Evolutionary conservation across 2,113 vertebrate species (phyloP).

Genomic region (Microcebus murinus): DNA sequence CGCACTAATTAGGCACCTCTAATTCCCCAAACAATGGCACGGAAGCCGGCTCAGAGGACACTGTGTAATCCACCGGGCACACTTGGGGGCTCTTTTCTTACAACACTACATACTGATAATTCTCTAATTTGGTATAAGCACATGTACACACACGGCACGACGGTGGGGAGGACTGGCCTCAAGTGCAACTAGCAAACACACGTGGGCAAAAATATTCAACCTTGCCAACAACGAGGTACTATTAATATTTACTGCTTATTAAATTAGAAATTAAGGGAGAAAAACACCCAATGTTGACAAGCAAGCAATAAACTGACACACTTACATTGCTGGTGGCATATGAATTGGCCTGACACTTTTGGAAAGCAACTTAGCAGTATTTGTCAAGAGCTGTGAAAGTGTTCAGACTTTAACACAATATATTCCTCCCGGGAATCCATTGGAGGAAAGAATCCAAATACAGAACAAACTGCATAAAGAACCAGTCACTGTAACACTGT

Average conservation of each 20-base stretch:
- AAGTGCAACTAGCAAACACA: not conserved
- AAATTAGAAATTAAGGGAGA: not conserved
- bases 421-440: not conserved
- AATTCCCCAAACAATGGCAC: constrained; percentile 11
- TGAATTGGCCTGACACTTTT: fast-evolving
- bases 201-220: not conserved
- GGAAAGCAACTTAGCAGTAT: not conserved
- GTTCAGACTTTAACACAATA: not conserved
- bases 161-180: not conserved
- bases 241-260: not conserved
- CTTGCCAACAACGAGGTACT: not conserved
- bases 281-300: not conserved
- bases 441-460: not conserved
- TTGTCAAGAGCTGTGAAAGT: not conserved
- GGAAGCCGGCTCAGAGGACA: not conserved
- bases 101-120: not conserved
- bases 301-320: not conserved
- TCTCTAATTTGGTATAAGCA: not conserved
- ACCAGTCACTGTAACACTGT: not conserved
- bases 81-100: not conserved
- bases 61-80: fast-evolving
- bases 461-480: not conserved
- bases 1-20: constrained; percentile 39
- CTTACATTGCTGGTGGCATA: fast-evolving
- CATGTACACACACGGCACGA: fast-evolving